Conservation (phyloP, 2,888 invertebrate genomes). For the Sminthurides aquaticus region DNA sequence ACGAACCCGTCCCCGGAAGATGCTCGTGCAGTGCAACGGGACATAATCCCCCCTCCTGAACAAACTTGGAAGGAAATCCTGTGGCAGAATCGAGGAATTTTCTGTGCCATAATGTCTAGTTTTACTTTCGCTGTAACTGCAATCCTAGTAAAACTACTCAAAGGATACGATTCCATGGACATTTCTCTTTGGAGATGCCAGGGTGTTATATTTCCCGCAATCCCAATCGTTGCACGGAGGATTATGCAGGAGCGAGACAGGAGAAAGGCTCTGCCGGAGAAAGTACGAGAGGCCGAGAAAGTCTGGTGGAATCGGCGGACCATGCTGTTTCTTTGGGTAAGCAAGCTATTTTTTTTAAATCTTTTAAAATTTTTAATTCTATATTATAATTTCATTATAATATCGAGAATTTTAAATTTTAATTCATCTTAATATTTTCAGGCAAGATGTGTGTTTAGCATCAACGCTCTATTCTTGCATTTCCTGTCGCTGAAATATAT, state of each 20-base stretch:
- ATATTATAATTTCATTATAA: too few species aligned
- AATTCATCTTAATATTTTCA: too few species aligned
- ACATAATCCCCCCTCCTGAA: too few species aligned
- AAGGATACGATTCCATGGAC: slow-evolving; percentile 32
- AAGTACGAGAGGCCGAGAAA: neutral
- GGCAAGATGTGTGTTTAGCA: slow-evolving; percentile 14
- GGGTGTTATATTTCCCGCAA: slow-evolving; percentile 34
- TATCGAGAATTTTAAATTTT: too few species aligned
- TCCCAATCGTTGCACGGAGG: slow-evolving; percentile 18
- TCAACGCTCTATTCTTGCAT: slow-evolving; percentile 25
- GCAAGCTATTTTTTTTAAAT: neutral
- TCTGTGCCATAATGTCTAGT: slow-evolving; percentile 32
- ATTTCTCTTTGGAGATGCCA: slow-evolving; percentile 37
- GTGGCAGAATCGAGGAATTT: slow-evolving; percentile 27
- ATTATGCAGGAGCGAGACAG: neutral
- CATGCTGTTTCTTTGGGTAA: slow-evolving; percentile 28
- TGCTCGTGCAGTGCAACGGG: too few species aligned
- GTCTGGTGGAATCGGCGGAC: slow-evolving; percentile 2
- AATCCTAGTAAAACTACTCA: slow-evolving; percentile 33
- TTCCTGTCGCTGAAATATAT: slow-evolving; percentile 28
- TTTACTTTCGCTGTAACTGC: slow-evolving; percentile 31
- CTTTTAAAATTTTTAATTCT: neutral
- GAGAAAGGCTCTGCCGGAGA: slow-evolving; percentile 1
- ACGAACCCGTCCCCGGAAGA: too few species aligned
- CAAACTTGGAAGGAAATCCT: too few species aligned